Conservation (phyloP, 2,888 invertebrate species). For the Amblyjoppa fuscipennis region DNA sequence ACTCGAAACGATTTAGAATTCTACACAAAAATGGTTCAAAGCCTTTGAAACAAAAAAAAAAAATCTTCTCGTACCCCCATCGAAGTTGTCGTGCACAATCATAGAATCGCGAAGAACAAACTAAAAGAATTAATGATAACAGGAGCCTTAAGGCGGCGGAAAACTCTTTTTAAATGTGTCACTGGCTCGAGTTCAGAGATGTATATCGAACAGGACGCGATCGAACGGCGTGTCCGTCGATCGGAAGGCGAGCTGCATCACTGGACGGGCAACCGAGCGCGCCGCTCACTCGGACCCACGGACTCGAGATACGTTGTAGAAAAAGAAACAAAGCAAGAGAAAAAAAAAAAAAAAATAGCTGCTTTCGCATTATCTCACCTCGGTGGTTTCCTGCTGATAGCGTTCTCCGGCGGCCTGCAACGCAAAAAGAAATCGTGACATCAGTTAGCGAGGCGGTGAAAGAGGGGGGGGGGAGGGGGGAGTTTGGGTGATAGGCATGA, state of each 20-base stretch:
- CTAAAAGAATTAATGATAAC: conserved; percentile 2
- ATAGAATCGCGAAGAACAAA: conserved; percentile 7
- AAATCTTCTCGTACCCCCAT: conserved; percentile 57
- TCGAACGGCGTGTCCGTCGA: conserved; percentile 57
- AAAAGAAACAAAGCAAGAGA: conserved; percentile 24
- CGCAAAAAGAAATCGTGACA: conserved; percentile 71
- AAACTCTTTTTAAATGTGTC: conserved; percentile 36
- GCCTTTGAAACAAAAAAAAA: background rate
- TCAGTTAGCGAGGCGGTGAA: conserved; percentile 60
- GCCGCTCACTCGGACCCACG: conserved; percentile 48
- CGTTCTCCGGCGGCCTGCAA: conserved; percentile 74
- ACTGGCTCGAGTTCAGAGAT: conserved; percentile 32
- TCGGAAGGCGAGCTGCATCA: conserved; percentile 65
- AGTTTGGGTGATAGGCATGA: conserved; percentile 21
- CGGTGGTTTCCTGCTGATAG: conserved; percentile 81
- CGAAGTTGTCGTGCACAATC: conserved; percentile 12
- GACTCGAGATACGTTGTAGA: conserved; percentile 60
- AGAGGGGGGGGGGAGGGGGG: conserved; percentile 35
- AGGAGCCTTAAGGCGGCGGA: background rate
- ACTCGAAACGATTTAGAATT: too few relatives aligned
- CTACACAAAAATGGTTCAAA: background rate
- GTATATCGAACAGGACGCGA: conserved; percentile 16
- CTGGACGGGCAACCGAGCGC: conserved; percentile 61
- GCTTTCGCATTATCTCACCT: conserved; percentile 79
- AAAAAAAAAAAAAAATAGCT: conserved; percentile 52